Base-by-base conservation (phyloP, 2,797 vertebrate genomes). In the Nyctalus aviator region DNA sequence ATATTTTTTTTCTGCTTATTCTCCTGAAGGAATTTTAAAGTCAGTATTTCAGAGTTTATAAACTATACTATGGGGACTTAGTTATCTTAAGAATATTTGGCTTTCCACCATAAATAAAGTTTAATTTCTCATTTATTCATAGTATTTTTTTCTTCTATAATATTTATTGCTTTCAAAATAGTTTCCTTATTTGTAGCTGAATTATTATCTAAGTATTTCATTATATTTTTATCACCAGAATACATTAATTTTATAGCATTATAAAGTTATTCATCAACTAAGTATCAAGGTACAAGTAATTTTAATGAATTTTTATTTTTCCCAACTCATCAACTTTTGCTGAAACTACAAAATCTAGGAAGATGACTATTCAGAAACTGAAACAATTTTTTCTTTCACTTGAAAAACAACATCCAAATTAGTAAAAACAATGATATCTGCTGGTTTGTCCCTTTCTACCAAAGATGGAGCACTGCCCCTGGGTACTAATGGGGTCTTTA, bases 271-370 rank as follows among this genome's bases (percentile, higher is more conserved):
- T 64, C 10, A 53, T 66, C 11, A 83, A 50, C 50, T 93, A 92
- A 62, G 35, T 57, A 44, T 86, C 66, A 59, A 13, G 48, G 35
- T 76, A 77, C 17, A 91, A 91, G 27, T 83, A 55, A 86, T 48
- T 93, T 96, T 62, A 77, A n/a, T 62, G 55, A 82, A 77, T 75
- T 79, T 91, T 6, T 59, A 48, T 73, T 76, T 76, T 84, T 59
- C 30, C 18, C 12, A 71, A 48, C 18, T n/a, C 32, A 69, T 72
- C n/a, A 68, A 23, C 5, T 90, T 91, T 82, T 50, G 27, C 32
- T 48, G 15, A 53, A 76, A 20, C 21, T 37, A 10, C 75, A 87
- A 86, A 95, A 87, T 62, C 4, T 77, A 64, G 30, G 25, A 44
- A 83, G 57, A 84, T 68, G 66, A 72, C 73, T 32, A 35, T 69